Conservation (phyloP, 2,888 invertebrate species). For the Galerucella pusilla region DNA sequence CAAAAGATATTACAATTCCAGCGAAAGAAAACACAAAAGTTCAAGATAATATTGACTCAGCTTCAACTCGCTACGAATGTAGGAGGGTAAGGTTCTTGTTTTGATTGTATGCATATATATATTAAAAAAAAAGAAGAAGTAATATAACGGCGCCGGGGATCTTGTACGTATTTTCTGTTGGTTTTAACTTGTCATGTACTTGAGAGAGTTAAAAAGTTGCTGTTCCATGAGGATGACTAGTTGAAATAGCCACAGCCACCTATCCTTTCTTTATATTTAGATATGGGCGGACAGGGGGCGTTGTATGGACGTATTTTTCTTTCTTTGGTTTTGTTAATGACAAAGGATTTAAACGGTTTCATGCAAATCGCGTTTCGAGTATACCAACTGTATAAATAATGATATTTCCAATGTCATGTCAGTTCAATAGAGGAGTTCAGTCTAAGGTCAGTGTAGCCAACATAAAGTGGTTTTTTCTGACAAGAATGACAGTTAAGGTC, state of each 20-base stretch:
- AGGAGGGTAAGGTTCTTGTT: slow-evolving; percentile 39
- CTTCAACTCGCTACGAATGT: slow-evolving; percentile 23
- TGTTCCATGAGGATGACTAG: slow-evolving; percentile 36
- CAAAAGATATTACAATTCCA: slow-evolving; percentile 29
- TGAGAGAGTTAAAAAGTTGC: neutral
- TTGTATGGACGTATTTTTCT: slow-evolving; percentile 15
- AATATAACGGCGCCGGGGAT: slow-evolving; percentile 34
- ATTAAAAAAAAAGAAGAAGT: slow-evolving; percentile 19
- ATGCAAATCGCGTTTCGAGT: slow-evolving; percentile 11
- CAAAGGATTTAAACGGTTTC: slow-evolving; percentile 9
- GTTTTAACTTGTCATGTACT: slow-evolving; percentile 36
- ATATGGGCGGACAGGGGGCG: slow-evolving; percentile 22
- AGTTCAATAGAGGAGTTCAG: no score
- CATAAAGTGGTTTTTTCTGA: no score
- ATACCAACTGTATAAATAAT: slow-evolving; percentile 4
- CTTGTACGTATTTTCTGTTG: slow-evolving; percentile 31
- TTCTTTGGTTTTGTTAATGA: slow-evolving; percentile 4
- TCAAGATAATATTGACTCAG: slow-evolving; percentile 35
- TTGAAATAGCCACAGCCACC: slow-evolving; percentile 25
- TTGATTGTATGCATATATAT: slow-evolving; percentile 42
- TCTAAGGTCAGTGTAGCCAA: no score
- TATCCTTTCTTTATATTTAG: slow-evolving; percentile 13
- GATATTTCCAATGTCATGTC: neutral
- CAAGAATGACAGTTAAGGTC: no score
- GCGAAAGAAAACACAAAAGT: slow-evolving; percentile 31